phyloP scores from a whole-genome alignment of 2,797 vertebrate genomes.

The Bryconaethiops microstoma region DNA sequence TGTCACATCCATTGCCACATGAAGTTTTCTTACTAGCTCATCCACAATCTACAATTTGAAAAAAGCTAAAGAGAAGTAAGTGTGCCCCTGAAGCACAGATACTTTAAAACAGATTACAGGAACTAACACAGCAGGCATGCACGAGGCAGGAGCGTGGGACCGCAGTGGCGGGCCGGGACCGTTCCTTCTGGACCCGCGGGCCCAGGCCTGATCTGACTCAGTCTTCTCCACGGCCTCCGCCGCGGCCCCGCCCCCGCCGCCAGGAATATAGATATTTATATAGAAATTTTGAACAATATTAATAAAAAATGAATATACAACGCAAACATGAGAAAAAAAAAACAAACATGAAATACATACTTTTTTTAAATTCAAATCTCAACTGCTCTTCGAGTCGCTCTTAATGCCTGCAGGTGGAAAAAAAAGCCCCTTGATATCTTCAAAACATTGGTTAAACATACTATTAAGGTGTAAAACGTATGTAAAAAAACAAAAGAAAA shows the following conservation, averaged over 20 bases:
- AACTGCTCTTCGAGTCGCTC: slow-evolving; percentile 52
- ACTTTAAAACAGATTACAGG: slow-evolving; percentile 69
- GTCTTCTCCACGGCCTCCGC: slow-evolving; percentile 33
- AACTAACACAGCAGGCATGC: slow-evolving; percentile 82
- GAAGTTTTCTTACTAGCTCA: slow-evolving; percentile 69
- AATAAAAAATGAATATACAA: slow-evolving; percentile 61
- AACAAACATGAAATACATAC: slow-evolving; percentile 57
- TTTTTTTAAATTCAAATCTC: slow-evolving; percentile 52
- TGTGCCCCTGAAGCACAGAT: slow-evolving; percentile 56
- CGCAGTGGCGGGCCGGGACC: slow-evolving; percentile 20
- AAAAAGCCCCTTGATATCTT: slow-evolving; percentile 30
- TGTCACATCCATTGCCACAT: slow-evolving; percentile 75
- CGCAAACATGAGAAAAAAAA: slow-evolving; percentile 62
- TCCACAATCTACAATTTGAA: slow-evolving; percentile 78
- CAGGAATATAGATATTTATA: slow-evolving; percentile 70
- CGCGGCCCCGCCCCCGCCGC: slow-evolving; percentile 65
- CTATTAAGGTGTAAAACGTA: slow-evolving; percentile 38
- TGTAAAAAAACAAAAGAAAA: slow-evolving; percentile 32
- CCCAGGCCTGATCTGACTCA: slow-evolving; percentile 7
- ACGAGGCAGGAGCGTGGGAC: slow-evolving; percentile 67
- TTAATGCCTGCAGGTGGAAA: slow-evolving; percentile 58
- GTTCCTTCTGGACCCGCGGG: not conserved
- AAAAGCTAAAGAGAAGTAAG: slow-evolving; percentile 66
- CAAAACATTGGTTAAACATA: slow-evolving; percentile 43
- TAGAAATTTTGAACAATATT: slow-evolving; percentile 65